Base-by-base conservation (phyloP, 2,888 invertebrate genomes). In the Leucoma salicis region DNA sequence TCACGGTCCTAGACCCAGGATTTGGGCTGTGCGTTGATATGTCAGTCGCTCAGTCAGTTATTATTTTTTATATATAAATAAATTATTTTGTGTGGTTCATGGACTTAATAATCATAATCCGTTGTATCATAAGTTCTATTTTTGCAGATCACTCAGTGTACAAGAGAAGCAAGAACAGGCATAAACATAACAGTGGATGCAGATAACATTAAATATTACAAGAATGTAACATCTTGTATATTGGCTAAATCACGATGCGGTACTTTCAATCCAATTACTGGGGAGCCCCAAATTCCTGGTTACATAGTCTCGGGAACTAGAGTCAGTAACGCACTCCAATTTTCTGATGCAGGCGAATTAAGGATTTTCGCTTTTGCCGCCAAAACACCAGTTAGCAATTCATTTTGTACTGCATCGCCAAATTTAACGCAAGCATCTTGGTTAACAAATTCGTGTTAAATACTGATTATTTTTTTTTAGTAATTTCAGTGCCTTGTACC, bases 171-270 rank as follows among this genome's bases (percentile, higher is more conserved):
- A 2, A 81, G 88, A 57, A 85, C 84, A 4, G 85, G 90, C 15
- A 78, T 91, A 18, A 83, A 88, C 46, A 81, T 91, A 44, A 80
- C 84, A 13, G 36, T 83, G 11, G 90, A 91, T 55, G 78, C 74
- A 11, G 90, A 91, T 49, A 91, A 90, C 59, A 78, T 91, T n/a
- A 66, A 79, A 21, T 91, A 92, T 60, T 92, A 83, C 62, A 91
- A 90, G 16, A 93, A 94, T 66, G 91, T 93, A 21, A 93, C 93
- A 2, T 92, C 93, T 7, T 93, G 93, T 66, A 90, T 94, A 46
- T 71, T 94, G 42, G 92, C 93, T 0, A 91, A 91, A 62, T 77
- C 92, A 1, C 86, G 93, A 39, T 94, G 93, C 74, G 87, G 91
- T 33, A 76, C 83, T 1, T 91, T 84, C 64, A 93, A 93, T 70